These are phyloP conservation scores for Gnatocerus cornutus DNA, from an alignment of 2,888 invertebrate genomes.

Conservation along the genomic window DNA sequence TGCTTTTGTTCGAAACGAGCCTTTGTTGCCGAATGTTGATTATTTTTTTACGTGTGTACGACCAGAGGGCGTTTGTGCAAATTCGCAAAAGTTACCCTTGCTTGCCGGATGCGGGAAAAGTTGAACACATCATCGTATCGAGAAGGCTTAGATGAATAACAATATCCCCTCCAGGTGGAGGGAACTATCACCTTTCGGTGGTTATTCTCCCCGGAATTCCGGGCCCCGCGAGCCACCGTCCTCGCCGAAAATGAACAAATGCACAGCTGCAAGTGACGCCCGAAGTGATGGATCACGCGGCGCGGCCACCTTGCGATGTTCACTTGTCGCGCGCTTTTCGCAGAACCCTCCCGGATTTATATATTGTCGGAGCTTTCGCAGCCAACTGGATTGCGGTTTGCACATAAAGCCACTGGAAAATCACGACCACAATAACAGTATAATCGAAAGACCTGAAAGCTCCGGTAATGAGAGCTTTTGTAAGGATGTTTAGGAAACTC, in stretches of 20 bases:
- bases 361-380: conserved; percentile 16
- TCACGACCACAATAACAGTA: conserved; percentile 22
- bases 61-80: not conserved
- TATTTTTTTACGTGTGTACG: not conserved
- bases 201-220: too few species aligned
- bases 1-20: conserved; percentile 2
- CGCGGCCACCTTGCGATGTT: conserved; percentile 41
- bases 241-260: conserved; percentile 27
- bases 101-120: not conserved
- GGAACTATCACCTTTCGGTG: too few species aligned
- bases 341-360: conserved; percentile 5
- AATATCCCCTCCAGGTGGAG: conserved; percentile 1
- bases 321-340: conserved; percentile 23
- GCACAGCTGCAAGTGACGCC: conserved; percentile 38
- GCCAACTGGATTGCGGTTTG: conserved; percentile 25
- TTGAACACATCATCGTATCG: not conserved
- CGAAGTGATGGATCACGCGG: conserved; percentile 35
- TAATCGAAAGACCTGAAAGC: conserved; percentile 22
- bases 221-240: conserved; percentile 2
- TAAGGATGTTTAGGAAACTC: not conserved
- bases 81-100: not conserved
- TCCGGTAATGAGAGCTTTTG: conserved; percentile 27
- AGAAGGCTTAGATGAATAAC: conserved; percentile 2
- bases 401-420: conserved; percentile 12
- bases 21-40: conserved; percentile 7